A percentile compares a stretch with the other conserved stretches of the same genome.
These are phyloP conservation scores for Pedionomus torquatus DNA, from an alignment of 2,113 vertebrate genomes.

Conservation along the genomic window DNA sequence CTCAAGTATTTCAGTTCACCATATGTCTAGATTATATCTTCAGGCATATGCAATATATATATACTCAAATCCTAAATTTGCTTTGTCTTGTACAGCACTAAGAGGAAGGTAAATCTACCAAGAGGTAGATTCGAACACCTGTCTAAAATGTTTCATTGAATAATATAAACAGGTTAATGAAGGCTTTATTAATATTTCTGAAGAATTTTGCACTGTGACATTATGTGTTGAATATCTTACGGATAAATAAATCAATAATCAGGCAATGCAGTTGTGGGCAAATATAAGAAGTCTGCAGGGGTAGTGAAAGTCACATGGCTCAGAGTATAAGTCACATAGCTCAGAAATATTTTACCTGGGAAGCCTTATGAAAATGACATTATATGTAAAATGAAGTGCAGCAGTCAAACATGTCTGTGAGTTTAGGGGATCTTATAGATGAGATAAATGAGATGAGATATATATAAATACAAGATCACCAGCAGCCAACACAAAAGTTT, in stretches of 20 bases:
- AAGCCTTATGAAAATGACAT: background rate
- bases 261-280: background rate
- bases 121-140: background rate
- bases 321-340: background rate
- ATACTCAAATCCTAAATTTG: background rate
- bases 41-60: background rate
- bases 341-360: background rate
- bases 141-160: background rate
- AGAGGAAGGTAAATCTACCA: no score
- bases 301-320: background rate
- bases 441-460: no score
- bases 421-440: background rate
- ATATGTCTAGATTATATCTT: background rate
- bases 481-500: background rate
- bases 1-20: background rate
- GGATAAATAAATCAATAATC: background rate
- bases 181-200: background rate
- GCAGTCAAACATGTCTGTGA: background rate
- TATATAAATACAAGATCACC: background rate
- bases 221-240: no score
- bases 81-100: background rate
- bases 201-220: background rate
- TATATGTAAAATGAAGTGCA: background rate
- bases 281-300: background rate
- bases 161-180: background rate